These are phyloP conservation scores for Zootoca vivipara DNA, from an alignment of 2,113 vertebrate genomes.

Conservation along the genomic window DNA sequence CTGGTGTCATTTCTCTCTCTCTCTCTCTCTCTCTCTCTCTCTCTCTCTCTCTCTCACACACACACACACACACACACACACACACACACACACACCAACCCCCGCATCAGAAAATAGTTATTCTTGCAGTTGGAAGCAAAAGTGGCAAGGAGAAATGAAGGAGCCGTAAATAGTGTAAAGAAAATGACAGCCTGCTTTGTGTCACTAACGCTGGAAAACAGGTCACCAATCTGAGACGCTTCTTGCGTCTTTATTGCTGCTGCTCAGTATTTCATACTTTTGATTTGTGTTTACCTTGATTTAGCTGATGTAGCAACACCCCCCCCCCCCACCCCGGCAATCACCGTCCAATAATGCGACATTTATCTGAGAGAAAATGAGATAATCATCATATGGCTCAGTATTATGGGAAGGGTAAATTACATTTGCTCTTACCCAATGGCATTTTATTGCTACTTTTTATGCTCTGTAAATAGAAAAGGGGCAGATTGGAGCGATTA, in stretches of 20 bases:
- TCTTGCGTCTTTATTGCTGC: conserved; percentile 39
- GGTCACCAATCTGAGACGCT: conserved; percentile 42
- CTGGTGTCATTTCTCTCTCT: not conserved
- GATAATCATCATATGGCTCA: conserved; percentile 59
- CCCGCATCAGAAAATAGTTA: conserved; percentile 13
- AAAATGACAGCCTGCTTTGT: conserved; percentile 56
- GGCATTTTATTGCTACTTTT: conserved; percentile 68
- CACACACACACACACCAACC: no score
- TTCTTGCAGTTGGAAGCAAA: conserved; percentile 35
- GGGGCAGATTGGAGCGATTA: conserved; percentile 66
- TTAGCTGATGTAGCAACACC: conserved; percentile 56
- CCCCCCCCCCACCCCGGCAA: conserved; percentile 1
- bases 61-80: no score
- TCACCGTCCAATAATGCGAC: conserved; percentile 54
- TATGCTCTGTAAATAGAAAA: conserved; percentile 61
- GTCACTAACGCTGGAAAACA: conserved; percentile 49
- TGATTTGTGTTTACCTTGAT: conserved; percentile 57
- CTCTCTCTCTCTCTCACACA: no score
- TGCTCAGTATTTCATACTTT: conserved; percentile 42
- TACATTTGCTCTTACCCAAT: conserved; percentile 59
- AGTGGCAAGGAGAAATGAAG: conserved; percentile 39
- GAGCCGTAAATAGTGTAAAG: conserved; percentile 33
- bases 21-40: no score
- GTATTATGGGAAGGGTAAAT: conserved; percentile 68
- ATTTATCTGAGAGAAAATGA: conserved; percentile 69